These are phyloP conservation scores for Tachyglossus aculeatus DNA, from an alignment of 2,797 vertebrate genomes.

Conservation along the genomic window DNA sequence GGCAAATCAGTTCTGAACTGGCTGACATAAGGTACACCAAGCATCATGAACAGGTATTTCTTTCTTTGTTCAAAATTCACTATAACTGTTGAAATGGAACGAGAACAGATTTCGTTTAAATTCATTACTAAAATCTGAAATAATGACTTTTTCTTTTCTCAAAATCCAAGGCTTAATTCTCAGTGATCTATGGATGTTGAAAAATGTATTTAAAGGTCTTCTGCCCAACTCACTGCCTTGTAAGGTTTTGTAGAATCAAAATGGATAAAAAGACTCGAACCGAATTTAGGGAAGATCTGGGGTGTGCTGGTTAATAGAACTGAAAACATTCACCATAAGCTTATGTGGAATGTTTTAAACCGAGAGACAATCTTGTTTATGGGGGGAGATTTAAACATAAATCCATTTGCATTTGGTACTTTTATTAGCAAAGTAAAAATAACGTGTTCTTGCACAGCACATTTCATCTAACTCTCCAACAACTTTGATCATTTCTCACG, in stretches of 20 bases:
- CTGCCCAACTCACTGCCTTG: background rate
- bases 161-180: background rate
- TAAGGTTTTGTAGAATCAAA: background rate
- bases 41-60: background rate
- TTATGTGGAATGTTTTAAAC: background rate
- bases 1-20: background rate
- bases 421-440: conserved; percentile 1
- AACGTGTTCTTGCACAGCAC: background rate
- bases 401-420: background rate
- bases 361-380: background rate
- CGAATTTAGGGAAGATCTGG: background rate
- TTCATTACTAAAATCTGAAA: background rate
- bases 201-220: background rate
- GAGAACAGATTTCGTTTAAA: no score
- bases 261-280: background rate
- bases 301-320: background rate
- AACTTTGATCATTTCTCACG: background rate
- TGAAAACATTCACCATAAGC: background rate
- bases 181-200: background rate
- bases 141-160: background rate
- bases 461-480: no score
- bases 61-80: background rate
- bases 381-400: background rate
- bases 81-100: no score
- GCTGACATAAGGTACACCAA: background rate